Conservation (phyloP, 2,113 vertebrate species). For the Irena cyanogastra region DNA sequence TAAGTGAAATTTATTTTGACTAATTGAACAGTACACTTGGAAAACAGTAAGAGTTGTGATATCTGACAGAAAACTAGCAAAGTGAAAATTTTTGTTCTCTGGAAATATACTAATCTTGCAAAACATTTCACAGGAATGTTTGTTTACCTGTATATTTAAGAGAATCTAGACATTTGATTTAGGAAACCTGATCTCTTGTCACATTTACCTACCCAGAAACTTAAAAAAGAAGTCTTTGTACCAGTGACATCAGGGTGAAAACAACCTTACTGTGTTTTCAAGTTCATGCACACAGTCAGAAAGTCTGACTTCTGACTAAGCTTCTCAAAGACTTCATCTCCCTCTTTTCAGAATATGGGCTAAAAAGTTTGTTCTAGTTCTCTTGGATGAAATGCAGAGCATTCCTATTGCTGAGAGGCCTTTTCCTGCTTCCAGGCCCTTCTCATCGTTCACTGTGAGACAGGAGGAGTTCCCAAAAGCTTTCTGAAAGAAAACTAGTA, state of each 20-base stretch:
- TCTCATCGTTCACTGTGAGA: background rate
- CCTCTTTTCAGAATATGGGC: background rate
- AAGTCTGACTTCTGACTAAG: background rate
- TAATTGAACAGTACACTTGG: background rate
- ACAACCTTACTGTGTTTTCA: background rate
- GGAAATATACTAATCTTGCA: background rate
- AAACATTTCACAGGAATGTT: background rate
- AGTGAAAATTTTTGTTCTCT: background rate
- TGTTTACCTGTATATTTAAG: background rate
- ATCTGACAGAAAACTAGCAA: background rate
- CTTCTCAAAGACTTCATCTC: background rate
- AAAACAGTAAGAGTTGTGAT: background rate
- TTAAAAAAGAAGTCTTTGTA: background rate
- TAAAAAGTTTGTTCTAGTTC: background rate
- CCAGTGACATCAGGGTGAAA: background rate
- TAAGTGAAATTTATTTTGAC: background rate
- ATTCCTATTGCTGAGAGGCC: background rate
- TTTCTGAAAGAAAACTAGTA: background rate
- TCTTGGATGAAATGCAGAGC: background rate
- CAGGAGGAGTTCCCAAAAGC: background rate
- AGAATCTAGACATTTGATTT: background rate
- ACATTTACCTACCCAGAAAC: background rate
- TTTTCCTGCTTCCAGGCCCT: background rate
- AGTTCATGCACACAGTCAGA: background rate
- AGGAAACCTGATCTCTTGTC: background rate